A percentile compares a stretch with the other conserved stretches of the same genome.
phyloP scores from a whole-genome alignment of 2,888 invertebrate genomes.

The Schizaphis graminum region DNA sequence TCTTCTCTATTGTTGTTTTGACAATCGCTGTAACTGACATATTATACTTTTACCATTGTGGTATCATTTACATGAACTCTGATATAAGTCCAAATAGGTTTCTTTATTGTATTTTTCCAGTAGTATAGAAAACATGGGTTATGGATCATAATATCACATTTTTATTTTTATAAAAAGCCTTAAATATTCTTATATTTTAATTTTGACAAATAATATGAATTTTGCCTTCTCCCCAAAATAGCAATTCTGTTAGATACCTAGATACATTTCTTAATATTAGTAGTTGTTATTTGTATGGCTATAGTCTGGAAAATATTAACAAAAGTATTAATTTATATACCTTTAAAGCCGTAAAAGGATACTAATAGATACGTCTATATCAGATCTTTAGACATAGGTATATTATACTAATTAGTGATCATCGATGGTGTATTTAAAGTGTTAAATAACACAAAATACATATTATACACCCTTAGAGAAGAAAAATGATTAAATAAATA shows the following conservation, averaged over 20 bases:
- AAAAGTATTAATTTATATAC: neutral
- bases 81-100: constrained; percentile 43
- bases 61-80: constrained; percentile 58
- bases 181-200: constrained; percentile 5
- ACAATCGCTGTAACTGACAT: constrained; percentile 63
- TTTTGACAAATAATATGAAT: neutral
- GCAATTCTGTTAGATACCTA: neutral
- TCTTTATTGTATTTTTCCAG: constrained; percentile 44
- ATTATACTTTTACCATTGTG: constrained; percentile 58
- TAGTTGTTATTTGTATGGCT: neutral
- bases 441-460: neutral
- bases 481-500: neutral
- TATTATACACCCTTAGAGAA: neutral
- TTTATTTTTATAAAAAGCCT: neutral
- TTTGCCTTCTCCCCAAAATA: neutral
- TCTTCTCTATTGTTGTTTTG: constrained; percentile 60
- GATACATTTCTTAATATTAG: neutral
- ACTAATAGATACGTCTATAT: neutral
- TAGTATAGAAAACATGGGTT: neutral
- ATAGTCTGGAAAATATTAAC: neutral
- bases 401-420: neutral
- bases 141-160: neutral
- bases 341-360: neutral
- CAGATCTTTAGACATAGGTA: neutral
- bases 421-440: neutral